Evolutionary conservation across 2,888 invertebrate genomes (phyloP).

Genomic region (Linyphia triangularis): DNA sequence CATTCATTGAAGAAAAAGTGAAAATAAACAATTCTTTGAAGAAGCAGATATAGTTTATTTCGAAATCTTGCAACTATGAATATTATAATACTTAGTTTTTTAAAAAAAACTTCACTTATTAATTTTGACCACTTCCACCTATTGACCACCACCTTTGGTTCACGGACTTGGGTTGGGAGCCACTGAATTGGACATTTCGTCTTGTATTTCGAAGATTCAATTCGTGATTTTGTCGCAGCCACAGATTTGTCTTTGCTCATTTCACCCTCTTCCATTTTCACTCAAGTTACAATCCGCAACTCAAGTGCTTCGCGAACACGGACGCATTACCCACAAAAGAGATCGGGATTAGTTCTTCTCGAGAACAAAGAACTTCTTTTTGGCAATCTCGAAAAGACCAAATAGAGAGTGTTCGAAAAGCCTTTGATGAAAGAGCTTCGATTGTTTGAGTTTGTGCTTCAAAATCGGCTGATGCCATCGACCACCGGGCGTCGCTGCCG

Average conservation of each 20-base stretch:
- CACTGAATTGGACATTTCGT: too few relatives aligned
- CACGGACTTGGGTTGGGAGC: too few relatives aligned
- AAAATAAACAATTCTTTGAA: too few relatives aligned
- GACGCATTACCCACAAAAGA: neutral
- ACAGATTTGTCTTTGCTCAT: neutral
- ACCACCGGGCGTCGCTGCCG: slow-evolving; percentile 35
- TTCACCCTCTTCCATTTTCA: neutral
- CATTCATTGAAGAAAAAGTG: too few relatives aligned
- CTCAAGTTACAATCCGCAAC: neutral
- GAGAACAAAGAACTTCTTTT: slow-evolving; percentile 31
- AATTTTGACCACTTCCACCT: too few relatives aligned
- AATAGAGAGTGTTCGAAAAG: neutral
- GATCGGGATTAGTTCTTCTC: slow-evolving; percentile 11
- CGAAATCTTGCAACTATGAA: too few relatives aligned
- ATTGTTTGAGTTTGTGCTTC: slow-evolving; percentile 47
- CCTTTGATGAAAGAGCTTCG: slow-evolving; percentile 36
- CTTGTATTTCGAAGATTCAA: too few relatives aligned
- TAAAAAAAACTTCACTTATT: too few relatives aligned
- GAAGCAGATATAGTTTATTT: too few relatives aligned
- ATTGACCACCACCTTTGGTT: too few relatives aligned
- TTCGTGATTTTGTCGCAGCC: too few relatives aligned
- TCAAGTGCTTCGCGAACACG: neutral
- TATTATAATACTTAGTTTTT: too few relatives aligned
- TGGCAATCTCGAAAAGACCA: neutral
- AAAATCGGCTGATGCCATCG: slow-evolving; percentile 29